These are phyloP conservation scores for Rhinella marina DNA, from an alignment of 2,797 vertebrate species.

Conservation along the genomic window DNA sequence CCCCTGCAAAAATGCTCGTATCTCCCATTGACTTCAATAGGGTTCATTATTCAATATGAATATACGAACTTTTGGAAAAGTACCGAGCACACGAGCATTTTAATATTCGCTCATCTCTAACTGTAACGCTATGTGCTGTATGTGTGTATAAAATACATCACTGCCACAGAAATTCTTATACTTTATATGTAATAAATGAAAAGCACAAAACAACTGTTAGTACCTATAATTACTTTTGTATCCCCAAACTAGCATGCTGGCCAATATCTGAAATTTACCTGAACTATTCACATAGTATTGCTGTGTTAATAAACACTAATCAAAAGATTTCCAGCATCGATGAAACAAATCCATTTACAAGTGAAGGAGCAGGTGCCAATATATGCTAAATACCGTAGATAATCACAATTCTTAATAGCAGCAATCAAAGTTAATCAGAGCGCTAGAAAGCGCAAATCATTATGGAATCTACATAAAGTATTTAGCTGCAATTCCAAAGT, in stretches of 20 bases:
- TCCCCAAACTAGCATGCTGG: constrained; percentile 15
- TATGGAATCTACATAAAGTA: constrained; percentile 55
- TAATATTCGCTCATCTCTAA: too few relatives aligned
- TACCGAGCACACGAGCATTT: too few relatives aligned
- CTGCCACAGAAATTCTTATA: background rate
- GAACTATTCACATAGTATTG: constrained; percentile 46
- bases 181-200: background rate
- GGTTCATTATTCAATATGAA: too few relatives aligned
- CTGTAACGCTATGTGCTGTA: too few relatives aligned
- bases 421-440: constrained; percentile 60
- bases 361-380: constrained; percentile 60
- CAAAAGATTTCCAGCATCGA: constrained; percentile 49
- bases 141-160: background rate
- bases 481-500: constrained; percentile 48
- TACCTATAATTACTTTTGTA: background rate
- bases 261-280: constrained; percentile 29
- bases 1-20: too few relatives aligned
- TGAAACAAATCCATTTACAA: constrained; percentile 58
- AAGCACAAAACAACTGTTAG: background rate
- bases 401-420: constrained; percentile 61
- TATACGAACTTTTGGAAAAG: too few relatives aligned
- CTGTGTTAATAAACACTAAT: constrained; percentile 50
- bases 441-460: constrained; percentile 55
- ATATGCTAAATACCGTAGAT: constrained; percentile 59
- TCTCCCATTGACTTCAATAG: too few relatives aligned